Conservation (phyloP, 2,797 vertebrate genomes). For the Micrastur ruficollis region DNA sequence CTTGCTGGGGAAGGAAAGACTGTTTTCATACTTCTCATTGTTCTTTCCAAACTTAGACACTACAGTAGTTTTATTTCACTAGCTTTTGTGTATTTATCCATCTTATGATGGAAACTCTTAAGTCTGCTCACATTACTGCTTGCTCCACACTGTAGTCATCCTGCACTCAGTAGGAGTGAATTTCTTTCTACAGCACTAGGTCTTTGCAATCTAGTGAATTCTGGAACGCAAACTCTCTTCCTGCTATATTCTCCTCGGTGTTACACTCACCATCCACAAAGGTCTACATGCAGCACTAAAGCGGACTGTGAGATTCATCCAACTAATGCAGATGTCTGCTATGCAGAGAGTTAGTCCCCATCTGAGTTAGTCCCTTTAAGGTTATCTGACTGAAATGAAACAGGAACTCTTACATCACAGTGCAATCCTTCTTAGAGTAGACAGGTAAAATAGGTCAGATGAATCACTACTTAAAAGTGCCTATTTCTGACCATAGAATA, state of each 20-base stretch:
- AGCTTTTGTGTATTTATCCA: background rate
- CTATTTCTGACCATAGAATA: background rate
- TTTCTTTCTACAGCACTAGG: background rate
- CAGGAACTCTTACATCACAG: background rate
- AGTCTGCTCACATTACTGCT: background rate
- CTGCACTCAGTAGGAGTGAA: background rate
- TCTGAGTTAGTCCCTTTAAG: background rate
- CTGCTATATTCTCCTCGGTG: background rate
- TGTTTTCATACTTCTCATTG: background rate
- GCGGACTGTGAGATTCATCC: background rate
- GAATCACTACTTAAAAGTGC: background rate
- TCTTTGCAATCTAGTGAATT: background rate
- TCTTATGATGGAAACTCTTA: background rate
- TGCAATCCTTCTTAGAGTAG: background rate
- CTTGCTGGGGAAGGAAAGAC: background rate
- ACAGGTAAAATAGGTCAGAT: background rate
- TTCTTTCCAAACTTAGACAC: background rate
- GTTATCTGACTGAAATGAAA: background rate
- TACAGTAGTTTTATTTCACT: background rate
- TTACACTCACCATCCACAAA: background rate
- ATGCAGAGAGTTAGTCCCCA: background rate
- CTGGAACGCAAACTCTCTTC: background rate
- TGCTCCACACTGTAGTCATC: background rate
- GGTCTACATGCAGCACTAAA: background rate
- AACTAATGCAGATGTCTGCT: background rate